Conservation (phyloP, 2,797 vertebrate genomes). For the Hozukius guyotensis region DNA sequence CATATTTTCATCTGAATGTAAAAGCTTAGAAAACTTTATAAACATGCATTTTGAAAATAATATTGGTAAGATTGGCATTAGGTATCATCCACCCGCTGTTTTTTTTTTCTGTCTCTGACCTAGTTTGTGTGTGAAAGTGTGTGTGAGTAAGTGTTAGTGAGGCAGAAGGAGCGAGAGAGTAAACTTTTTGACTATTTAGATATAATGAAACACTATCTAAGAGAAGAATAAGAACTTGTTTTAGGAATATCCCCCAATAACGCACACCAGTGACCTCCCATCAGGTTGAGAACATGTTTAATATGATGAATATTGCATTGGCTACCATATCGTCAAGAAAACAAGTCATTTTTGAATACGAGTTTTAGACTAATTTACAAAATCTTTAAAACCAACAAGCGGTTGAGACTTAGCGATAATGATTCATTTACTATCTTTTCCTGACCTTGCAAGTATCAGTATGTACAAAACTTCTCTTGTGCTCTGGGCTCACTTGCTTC, state of each 20-base stretch:
- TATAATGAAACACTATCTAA: not conserved
- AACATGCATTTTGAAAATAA: not conserved
- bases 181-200: not conserved
- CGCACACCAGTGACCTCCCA: not conserved
- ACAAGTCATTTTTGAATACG: not conserved
- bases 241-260: not conserved
- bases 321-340: not conserved
- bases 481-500: no score
- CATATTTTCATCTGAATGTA: not conserved
- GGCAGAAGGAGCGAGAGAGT: not conserved
- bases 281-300: not conserved
- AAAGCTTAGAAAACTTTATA: not conserved
- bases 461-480: no score
- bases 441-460: no score
- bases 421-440: no score
- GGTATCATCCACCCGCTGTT: slow-evolving; percentile 24
- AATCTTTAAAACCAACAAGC: not conserved
- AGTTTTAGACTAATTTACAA: not conserved
- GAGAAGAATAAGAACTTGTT: not conserved
- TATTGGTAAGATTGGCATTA: not conserved
- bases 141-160: not conserved
- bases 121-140: slow-evolving; percentile 32
- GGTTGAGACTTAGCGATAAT: not conserved
- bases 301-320: not conserved
- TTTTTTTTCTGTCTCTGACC: slow-evolving; percentile 33